A percentile compares a stretch with the other conserved stretches of the same genome.
Conservation (phyloP, 2,113 vertebrate species). For the Heptranchias perlo region DNA sequence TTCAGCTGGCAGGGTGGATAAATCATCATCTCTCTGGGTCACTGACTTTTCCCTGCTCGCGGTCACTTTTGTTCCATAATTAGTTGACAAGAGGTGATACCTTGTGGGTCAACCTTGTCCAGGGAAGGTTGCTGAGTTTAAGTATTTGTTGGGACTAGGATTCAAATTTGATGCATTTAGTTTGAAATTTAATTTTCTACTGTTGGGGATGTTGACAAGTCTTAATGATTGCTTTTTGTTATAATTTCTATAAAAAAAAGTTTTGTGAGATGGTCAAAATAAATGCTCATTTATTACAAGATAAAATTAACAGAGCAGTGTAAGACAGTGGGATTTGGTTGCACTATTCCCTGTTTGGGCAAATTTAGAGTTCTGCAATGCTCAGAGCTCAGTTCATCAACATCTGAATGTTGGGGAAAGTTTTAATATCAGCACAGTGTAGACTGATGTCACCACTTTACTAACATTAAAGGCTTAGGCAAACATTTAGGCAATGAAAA, state of each 20-base stretch:
- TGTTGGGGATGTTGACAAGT: neutral
- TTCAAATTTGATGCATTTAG: neutral
- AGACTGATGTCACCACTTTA: neutral
- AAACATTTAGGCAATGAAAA: neutral
- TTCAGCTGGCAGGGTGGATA: neutral
- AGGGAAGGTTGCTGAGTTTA: neutral
- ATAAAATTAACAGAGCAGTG: neutral
- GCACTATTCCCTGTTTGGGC: neutral
- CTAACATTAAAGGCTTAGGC: neutral
- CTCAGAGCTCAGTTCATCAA: neutral
- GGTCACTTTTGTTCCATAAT: neutral
- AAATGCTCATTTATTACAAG: neutral
- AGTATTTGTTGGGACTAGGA: neutral
- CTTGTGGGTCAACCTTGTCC: neutral
- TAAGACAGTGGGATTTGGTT: neutral
- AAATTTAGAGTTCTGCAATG: neutral
- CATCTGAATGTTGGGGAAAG: neutral
- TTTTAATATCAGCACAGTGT: neutral
- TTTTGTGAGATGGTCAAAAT: neutral
- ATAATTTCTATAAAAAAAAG: neutral
- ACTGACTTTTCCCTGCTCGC: neutral
- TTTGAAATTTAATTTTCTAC: neutral
- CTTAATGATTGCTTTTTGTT: neutral
- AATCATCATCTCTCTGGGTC: neutral
- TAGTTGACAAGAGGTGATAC: neutral